Conservation (phyloP, 1,140 invertebrate species). For the Frieseomelitta varia region DNA sequence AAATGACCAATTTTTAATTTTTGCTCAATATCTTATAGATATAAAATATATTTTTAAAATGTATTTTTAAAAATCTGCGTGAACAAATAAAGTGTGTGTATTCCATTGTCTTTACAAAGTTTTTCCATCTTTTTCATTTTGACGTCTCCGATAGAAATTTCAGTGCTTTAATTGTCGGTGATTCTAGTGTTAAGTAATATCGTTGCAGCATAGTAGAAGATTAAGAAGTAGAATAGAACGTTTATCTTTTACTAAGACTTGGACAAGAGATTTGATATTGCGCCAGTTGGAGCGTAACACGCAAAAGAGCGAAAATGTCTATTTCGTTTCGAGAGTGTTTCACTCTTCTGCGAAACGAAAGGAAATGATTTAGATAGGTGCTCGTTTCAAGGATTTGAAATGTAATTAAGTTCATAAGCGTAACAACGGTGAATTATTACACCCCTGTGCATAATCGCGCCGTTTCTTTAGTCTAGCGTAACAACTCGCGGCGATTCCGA, state of each 20-base stretch:
- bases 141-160: too few relatives aligned
- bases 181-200: neutral
- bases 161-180: too few relatives aligned
- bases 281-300: neutral
- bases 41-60: too few relatives aligned
- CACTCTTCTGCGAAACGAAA: neutral
- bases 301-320: too few relatives aligned
- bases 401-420: neutral
- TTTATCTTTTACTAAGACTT: neutral
- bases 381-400: neutral
- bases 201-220: neutral
- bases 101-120: too few relatives aligned
- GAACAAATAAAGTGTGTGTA: too few relatives aligned
- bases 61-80: too few relatives aligned
- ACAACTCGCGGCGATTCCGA: too few relatives aligned
- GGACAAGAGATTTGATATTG: neutral
- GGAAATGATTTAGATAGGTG: neutral
- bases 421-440: neutral
- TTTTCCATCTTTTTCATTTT: too few relatives aligned
- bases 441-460: neutral
- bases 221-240: neutral
- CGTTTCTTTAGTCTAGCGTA: too few relatives aligned
- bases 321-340: neutral
- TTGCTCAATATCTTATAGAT: too few relatives aligned
- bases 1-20: too few relatives aligned